phyloP scores from a whole-genome alignment of 2,797 vertebrate species.

The Monodelphis domestica region DNA sequence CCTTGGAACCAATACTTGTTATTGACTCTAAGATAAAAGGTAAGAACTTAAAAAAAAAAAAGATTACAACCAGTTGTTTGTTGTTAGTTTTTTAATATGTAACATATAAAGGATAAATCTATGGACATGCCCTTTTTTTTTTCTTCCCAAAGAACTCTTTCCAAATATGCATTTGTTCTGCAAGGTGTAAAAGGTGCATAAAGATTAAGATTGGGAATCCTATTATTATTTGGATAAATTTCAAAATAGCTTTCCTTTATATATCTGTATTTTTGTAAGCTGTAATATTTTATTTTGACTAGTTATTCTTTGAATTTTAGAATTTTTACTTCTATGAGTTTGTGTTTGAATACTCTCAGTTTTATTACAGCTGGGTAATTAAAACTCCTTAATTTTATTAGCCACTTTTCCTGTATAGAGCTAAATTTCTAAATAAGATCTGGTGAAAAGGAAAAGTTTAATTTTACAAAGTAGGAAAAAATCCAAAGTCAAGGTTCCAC shows the following conservation, averaged over 20 bases:
- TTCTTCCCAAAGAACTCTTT: not conserved
- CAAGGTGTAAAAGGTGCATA: not conserved
- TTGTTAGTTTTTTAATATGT: not conserved
- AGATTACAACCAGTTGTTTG: no score
- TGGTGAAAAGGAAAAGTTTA: conserved; percentile 27
- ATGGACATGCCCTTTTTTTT: not conserved
- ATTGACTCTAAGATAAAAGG: no score
- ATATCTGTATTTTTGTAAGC: not conserved
- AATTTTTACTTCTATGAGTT: not conserved
- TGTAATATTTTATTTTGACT: not conserved
- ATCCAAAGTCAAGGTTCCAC: not conserved
- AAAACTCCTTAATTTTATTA: not conserved
- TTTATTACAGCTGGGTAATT: conserved; percentile 1
- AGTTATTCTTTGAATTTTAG: not conserved
- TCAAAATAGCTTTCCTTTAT: not conserved
- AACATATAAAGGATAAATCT: not conserved
- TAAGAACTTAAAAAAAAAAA: no score
- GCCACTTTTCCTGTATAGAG: conserved; percentile 21
- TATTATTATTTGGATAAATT: not conserved
- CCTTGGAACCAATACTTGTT: no score
- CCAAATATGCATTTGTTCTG: not conserved
- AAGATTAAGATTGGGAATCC: not conserved
- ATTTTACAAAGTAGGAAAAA: not conserved
- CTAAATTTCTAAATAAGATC: not conserved
- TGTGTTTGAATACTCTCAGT: conserved; percentile 20